A percentile compares a stretch with the other conserved stretches of the same genome.
phyloP scores from a whole-genome alignment of 1,140 invertebrate species.

The Papilio aristodemus region DNA sequence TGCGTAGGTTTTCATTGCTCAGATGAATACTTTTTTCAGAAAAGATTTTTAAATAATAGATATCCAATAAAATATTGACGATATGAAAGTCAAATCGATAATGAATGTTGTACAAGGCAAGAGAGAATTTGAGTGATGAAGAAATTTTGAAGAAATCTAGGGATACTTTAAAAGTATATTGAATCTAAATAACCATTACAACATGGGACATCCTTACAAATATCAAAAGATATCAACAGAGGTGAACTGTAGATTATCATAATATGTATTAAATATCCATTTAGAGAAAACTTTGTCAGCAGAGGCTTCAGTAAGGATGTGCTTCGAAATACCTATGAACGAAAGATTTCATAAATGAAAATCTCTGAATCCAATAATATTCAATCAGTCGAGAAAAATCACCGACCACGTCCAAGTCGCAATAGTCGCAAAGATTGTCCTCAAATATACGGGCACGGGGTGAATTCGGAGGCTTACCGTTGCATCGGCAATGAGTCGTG shows the following conservation, averaged over 20 bases:
- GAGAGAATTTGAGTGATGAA: too few species aligned
- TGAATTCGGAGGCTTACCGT: constrained; percentile 63
- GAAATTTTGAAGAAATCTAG: too few species aligned
- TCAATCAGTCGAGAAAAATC: constrained; percentile 27
- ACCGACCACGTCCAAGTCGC: constrained; percentile 49
- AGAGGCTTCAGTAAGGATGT: not conserved
- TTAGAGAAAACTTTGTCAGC: not conserved
- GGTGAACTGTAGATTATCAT: too few species aligned
- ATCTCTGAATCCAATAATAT: constrained; percentile 33
- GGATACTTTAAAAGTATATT: too few species aligned
- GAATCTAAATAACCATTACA: too few species aligned
- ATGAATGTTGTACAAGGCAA: too few species aligned
- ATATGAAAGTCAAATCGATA: too few species aligned
- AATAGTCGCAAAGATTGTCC: constrained; percentile 54
- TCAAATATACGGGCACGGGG: constrained; percentile 52
- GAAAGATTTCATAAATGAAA: constrained; percentile 34
- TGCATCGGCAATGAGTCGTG: constrained; percentile 74
- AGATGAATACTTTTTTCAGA: not conserved
- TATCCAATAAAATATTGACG: too few species aligned
- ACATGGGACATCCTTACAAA: too few species aligned
- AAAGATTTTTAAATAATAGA: too few species aligned
- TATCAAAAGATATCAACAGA: too few species aligned
- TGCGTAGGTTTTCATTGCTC: not conserved
- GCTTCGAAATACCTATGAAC: not conserved
- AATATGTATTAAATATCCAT: too few species aligned